Conservation (phyloP, 2,113 vertebrate species). For the Progne subis region DNA sequence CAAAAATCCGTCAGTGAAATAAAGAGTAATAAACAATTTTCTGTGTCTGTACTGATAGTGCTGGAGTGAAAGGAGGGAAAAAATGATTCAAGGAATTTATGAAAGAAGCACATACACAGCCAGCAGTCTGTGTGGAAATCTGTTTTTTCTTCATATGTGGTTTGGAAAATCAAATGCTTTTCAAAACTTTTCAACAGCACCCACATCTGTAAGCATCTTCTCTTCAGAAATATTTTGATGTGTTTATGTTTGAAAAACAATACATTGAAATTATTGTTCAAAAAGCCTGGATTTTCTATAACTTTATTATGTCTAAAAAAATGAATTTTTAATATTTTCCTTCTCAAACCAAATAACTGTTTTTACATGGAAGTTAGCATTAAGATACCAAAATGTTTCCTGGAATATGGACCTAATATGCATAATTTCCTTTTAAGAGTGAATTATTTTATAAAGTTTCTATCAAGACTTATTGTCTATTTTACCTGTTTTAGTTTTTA, state of each 20-base stretch:
- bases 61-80: constrained; percentile 13
- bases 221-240: not conserved
- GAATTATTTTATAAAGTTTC: constrained; percentile 33
- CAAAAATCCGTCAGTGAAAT: not conserved
- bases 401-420: constrained; percentile 52
- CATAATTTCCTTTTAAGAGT: constrained; percentile 65
- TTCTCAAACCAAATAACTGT: constrained; percentile 56
- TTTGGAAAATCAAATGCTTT: constrained; percentile 46
- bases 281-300: not conserved
- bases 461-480: constrained; percentile 50
- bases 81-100: constrained; percentile 12
- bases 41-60: not conserved
- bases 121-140: constrained; percentile 33
- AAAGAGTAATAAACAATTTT: not conserved
- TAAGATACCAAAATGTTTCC: constrained; percentile 32
- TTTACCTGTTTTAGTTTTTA: not conserved
- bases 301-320: not conserved
- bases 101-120: not conserved
- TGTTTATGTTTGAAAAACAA: not conserved
- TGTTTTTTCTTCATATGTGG: constrained; percentile 52
- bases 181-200: constrained; percentile 41
- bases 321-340: not conserved
- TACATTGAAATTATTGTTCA: not conserved
- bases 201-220: constrained; percentile 32
- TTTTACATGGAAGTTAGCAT: constrained; percentile 50